phyloP scores from a whole-genome alignment of 2,113 vertebrate species.

The Globicephala melas region DNA sequence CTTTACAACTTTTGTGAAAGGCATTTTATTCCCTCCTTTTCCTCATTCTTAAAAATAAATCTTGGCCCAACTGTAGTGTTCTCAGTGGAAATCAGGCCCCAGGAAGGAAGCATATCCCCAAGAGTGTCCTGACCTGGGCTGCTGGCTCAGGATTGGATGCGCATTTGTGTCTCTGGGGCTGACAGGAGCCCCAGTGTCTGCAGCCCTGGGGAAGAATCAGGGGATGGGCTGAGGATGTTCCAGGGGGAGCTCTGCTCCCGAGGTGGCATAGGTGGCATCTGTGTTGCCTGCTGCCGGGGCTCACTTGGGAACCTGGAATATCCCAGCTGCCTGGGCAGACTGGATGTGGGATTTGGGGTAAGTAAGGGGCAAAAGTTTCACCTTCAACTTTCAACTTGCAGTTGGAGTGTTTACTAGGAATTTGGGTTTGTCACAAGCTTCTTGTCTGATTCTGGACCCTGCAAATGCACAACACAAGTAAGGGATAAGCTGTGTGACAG shows the following conservation, averaged over 20 bases:
- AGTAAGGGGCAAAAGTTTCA: background rate
- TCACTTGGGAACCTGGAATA: background rate
- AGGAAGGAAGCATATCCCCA: conserved; percentile 8
- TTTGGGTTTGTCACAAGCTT: background rate
- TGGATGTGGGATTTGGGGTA: background rate
- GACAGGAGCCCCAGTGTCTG: conserved; percentile 50
- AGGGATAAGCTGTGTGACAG: background rate
- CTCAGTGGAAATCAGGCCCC: conserved; percentile 16
- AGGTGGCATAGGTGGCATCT: background rate
- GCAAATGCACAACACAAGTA: background rate
- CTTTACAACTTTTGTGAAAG: background rate
- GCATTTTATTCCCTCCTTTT: background rate
- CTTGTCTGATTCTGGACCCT: background rate
- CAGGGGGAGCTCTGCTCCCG: background rate
- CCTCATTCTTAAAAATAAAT: conserved; percentile 8
- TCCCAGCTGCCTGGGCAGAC: background rate
- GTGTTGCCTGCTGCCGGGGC: background rate
- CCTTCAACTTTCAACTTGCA: background rate
- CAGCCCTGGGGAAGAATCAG: background rate
- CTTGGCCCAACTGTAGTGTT: background rate
- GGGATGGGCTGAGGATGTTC: background rate
- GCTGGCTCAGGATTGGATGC: conserved; percentile 55
- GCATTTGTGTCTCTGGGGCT: conserved; percentile 51
- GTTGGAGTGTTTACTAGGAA: conserved; percentile 20
- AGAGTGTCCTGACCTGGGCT: background rate